phyloP scores from a whole-genome alignment of 2,888 invertebrate genomes.

The Meandrusa payeni region DNA sequence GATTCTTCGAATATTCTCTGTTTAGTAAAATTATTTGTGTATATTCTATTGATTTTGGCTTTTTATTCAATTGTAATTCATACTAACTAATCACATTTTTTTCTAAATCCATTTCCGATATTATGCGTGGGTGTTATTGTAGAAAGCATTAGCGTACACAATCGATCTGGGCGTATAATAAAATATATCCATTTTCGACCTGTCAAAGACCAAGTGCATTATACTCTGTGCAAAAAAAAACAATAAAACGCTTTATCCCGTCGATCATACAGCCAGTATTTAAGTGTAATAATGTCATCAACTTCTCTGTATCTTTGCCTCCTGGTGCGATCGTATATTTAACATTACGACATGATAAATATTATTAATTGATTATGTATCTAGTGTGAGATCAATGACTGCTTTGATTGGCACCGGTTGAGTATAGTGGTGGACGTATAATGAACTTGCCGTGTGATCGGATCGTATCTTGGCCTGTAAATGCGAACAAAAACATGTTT shows the following conservation, averaged over 20 bases:
- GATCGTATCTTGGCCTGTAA: conserved; percentile 21
- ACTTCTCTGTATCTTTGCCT: background rate
- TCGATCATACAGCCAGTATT: background rate
- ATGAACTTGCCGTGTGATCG: conserved; percentile 47
- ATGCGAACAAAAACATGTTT: conserved; percentile 29
- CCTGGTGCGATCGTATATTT: background rate
- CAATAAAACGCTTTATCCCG: conserved; percentile 2
- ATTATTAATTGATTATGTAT: conserved; percentile 27
- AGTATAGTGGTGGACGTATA: conserved; percentile 40
- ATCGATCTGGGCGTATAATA: conserved; percentile 1
- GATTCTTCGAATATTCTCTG: too few relatives aligned
- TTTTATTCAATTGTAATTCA: too few relatives aligned
- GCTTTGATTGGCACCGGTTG: conserved; percentile 47
- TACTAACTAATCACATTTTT: too few relatives aligned
- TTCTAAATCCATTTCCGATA: too few relatives aligned
- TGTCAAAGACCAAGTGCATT: conserved; percentile 15
- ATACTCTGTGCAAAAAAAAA: conserved; percentile 19
- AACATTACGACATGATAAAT: conserved; percentile 5
- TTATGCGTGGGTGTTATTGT: conserved; percentile 9
- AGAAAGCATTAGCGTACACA: conserved; percentile 8
- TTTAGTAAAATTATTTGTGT: too few relatives aligned
- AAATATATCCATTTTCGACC: conserved; percentile 14
- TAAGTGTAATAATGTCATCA: conserved; percentile 12
- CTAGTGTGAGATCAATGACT: conserved; percentile 43
- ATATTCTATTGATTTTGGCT: too few relatives aligned